A percentile compares a stretch with the other conserved stretches of the same genome.
phyloP scores from a whole-genome alignment of 2,113 vertebrate species.

The Pygoscelis adeliae region DNA sequence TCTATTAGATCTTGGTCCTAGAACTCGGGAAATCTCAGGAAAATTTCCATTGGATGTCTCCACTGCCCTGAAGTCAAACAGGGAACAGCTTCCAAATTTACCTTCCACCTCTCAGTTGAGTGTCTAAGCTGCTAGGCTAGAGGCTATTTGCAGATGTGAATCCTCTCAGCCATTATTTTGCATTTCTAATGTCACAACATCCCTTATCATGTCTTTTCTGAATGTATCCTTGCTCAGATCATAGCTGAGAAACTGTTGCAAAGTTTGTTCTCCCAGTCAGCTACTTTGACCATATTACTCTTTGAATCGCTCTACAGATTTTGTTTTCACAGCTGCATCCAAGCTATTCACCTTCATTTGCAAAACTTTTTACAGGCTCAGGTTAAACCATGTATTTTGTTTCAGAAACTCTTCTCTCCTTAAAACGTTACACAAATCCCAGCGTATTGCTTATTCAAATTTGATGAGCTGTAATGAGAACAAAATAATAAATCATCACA shows the following conservation, averaged over 20 bases:
- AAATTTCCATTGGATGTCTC: neutral
- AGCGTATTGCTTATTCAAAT: neutral
- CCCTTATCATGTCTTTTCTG: neutral
- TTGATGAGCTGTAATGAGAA: neutral
- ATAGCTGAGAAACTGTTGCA: neutral
- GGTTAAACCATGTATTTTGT: neutral
- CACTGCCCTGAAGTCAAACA: neutral
- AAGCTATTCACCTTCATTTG: neutral
- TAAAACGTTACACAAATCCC: neutral
- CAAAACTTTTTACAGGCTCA: neutral
- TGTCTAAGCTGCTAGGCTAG: neutral
- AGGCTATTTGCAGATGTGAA: neutral
- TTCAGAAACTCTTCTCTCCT: neutral
- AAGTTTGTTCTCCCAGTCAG: neutral
- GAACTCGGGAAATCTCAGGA: neutral
- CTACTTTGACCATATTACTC: neutral
- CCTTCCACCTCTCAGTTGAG: neutral
- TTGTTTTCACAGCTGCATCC: neutral
- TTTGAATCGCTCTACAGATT: neutral
- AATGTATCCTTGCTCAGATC: neutral
- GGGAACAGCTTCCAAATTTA: neutral
- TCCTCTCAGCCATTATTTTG: neutral
- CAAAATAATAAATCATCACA: neutral
- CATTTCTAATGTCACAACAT: neutral
- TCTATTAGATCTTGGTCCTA: neutral